Evolutionary conservation across 2,888 invertebrate species (phyloP), one percentile per base, ranked within the genome.

Genomic region (Macaria liturata): DNA sequence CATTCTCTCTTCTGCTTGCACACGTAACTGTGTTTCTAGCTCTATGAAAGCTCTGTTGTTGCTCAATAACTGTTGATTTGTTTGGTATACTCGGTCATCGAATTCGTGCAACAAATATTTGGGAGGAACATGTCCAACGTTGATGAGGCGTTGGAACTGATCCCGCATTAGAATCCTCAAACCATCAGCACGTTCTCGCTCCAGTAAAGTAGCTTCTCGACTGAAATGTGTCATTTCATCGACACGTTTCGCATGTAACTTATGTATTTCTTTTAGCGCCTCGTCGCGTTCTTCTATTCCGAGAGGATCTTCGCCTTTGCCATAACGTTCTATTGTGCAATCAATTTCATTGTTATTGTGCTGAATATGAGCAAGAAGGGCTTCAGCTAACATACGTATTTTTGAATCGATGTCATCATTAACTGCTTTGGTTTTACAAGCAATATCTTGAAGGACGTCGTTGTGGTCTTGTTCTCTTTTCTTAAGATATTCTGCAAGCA

Each of bases 61-160:
- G 68, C 86, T 86, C 31, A 89, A 54, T 44, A 89, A 67, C 64
- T 90, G 89, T 62, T 89, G 86, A 69, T 90, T 90, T 4, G 86
- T 76, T 53, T 83, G 83, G 64, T 84, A 87, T n/a, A 80, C 79
- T 31, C 70, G 77, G 50, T 82, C 76, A 71, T 90, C 89, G 61
- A 89, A 88, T 46, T 86, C 81, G 49, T 86, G 81, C 9, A 89
- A 62, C 50, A 89, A 68, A 20, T 83, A 78, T 68, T 80, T 82
- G 0, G 86, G 86, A 31, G 83, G 64, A 57, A 62, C 69, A 54
- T 84, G 77, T 3, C 83, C 88, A 49, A 84, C 65, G 32, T 69
- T 64, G 9, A 89, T 69, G 3, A 86, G 66, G 8, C 70, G 73
- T 54, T 83, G 83, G 64, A 88, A 90, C 49, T 87, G 65, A 46